These are phyloP conservation scores for Dynastes maya DNA, from an alignment of 2,888 invertebrate species.

Conservation along the genomic window DNA sequence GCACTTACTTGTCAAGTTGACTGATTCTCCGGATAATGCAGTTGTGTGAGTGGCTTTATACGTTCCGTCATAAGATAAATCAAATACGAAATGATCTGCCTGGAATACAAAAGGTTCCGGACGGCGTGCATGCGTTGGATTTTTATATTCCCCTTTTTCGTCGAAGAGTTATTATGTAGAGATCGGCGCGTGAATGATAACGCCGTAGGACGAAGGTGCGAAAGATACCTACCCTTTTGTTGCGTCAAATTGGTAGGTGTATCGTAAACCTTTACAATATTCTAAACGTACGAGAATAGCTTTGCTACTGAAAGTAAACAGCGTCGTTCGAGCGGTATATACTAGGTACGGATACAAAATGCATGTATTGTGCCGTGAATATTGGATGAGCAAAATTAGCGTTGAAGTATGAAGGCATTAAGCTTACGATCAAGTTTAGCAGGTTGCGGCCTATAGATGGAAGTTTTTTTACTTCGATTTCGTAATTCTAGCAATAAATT, in stretches of 20 bases:
- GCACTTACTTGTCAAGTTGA: constrained; percentile 48
- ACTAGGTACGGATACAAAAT: too few relatives aligned
- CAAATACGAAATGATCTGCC: constrained; percentile 49
- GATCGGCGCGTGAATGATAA: constrained; percentile 31
- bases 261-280: constrained; percentile 5
- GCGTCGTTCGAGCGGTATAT: too few relatives aligned
- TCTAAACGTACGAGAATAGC: background rate
- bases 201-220: constrained; percentile 1
- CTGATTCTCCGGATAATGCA: constrained; percentile 49
- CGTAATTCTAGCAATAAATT: too few relatives aligned
- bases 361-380: too few relatives aligned
- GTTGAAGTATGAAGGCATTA: too few relatives aligned
- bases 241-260: constrained; percentile 1
- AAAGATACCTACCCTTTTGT: constrained; percentile 17
- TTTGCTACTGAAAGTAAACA: background rate
- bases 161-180: constrained; percentile 31
- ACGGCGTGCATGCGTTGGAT: constrained; percentile 23
- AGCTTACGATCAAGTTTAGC: too few relatives aligned
- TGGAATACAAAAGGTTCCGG: constrained; percentile 28
- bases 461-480: too few relatives aligned
- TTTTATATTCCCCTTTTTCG: constrained; percentile 27
- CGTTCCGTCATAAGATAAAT: constrained; percentile 47
- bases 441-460: too few relatives aligned
- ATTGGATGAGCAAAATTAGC: too few relatives aligned
- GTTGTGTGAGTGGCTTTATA: constrained; percentile 48